These are phyloP conservation scores for Phoxinus phoxinus DNA, from an alignment of 2,113 vertebrate species.

Conservation along the genomic window DNA sequence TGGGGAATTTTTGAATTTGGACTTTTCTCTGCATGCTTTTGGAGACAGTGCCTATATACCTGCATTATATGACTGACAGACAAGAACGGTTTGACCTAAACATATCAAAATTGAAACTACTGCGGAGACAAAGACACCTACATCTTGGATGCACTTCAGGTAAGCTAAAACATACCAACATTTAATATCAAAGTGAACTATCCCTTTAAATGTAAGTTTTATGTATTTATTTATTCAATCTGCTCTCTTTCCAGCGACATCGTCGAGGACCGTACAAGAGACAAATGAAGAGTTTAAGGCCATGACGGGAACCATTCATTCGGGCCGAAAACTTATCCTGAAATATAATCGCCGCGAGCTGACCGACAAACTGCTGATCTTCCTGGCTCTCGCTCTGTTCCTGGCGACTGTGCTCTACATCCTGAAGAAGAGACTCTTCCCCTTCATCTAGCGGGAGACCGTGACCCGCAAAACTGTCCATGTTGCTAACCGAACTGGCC, in stretches of 20 bases:
- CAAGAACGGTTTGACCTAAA: no score
- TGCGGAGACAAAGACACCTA: no score
- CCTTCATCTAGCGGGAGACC: slow-evolving; percentile 87
- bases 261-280: slow-evolving; percentile 90
- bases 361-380: slow-evolving; percentile 94
- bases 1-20: no score
- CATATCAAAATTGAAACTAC: no score
- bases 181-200: no score
- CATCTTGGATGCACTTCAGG: no score
- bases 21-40: no score
- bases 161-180: no score
- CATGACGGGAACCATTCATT: slow-evolving; percentile 92
- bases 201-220: background rate
- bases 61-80: no score
- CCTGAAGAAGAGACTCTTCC: slow-evolving; percentile 92
- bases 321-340: slow-evolving; percentile 91
- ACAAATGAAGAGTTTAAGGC: slow-evolving; percentile 95
- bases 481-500: background rate
- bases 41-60: no score
- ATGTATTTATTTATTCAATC: background rate
- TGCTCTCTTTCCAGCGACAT: slow-evolving; percentile 77
- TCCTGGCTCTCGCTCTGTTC: slow-evolving; percentile 91
- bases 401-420: slow-evolving; percentile 93
- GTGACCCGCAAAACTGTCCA: no score
- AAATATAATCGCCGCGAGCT: slow-evolving; percentile 94